A percentile compares a stretch with the other conserved stretches of the same genome.
phyloP scores from a whole-genome alignment of 2,888 invertebrate genomes.

The Lithophane semibrunnea region DNA sequence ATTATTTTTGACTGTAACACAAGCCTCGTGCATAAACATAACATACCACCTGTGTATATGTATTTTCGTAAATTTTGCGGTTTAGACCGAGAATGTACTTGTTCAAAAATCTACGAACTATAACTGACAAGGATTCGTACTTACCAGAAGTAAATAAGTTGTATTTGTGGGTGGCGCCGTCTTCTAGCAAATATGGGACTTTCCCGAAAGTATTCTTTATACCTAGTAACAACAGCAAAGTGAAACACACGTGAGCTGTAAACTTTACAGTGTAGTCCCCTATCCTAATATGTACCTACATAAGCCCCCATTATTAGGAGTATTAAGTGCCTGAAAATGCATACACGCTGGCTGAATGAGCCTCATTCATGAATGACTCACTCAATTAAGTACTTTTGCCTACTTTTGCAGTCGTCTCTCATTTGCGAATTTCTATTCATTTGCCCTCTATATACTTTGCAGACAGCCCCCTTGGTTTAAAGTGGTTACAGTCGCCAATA shows the following conservation, averaged over 20 bases:
- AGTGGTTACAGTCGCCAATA: neutral
- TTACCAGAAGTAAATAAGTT: neutral
- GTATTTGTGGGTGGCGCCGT: neutral
- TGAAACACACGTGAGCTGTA: neutral
- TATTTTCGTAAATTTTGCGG: constrained; percentile 5
- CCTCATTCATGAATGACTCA: neutral
- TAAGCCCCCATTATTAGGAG: neutral
- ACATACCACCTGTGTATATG: constrained; percentile 5
- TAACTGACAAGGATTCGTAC: neutral
- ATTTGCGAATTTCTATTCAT: neutral
- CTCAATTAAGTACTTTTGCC: neutral
- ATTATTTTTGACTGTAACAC: constrained; percentile 35
- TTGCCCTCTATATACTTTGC: neutral
- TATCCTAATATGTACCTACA: neutral
- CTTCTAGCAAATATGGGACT: constrained; percentile 13
- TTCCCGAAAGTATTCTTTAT: constrained; percentile 3
- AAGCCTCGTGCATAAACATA: constrained; percentile 1
- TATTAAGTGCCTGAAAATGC: neutral
- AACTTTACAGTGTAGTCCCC: neutral
- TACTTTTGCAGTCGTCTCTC: no score
- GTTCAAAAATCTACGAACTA: neutral
- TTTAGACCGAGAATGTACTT: neutral
- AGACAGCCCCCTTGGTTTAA: neutral
- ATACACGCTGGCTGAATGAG: neutral
- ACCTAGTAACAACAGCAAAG: neutral